These are phyloP conservation scores for Hippoglossus stenolepis DNA, from an alignment of 2,113 vertebrate genomes.

Conservation along the genomic window DNA sequence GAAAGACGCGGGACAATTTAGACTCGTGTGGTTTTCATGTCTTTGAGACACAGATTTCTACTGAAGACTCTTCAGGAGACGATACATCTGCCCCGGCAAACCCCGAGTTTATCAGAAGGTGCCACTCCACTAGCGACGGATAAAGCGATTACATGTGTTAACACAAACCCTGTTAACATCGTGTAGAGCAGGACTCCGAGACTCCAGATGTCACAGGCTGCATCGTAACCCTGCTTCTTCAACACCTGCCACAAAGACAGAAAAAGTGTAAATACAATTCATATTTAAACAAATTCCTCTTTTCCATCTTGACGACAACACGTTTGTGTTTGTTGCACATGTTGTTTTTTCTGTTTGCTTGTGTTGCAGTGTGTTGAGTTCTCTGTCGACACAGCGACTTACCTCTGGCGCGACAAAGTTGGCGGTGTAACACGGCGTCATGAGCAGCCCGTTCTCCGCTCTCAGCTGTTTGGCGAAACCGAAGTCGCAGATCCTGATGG, in stretches of 20 bases:
- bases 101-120: no score
- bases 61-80: no score
- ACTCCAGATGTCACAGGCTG: constrained; percentile 87
- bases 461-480: constrained; percentile 96
- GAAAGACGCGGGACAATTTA: background rate
- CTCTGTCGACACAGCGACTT: constrained; percentile 5
- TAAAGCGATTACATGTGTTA: no score
- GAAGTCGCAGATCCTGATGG: constrained; percentile 96
- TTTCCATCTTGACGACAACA: no score
- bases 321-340: no score
- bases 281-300: background rate
- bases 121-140: no score
- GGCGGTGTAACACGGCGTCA: constrained; percentile 97
- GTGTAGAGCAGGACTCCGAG: constrained; percentile 85
- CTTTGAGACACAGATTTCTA: background rate
- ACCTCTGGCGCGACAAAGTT: constrained; percentile 99
- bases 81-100: no score
- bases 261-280: no score
- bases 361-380: no score
- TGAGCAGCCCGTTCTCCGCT: constrained; percentile 95
- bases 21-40: background rate
- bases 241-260: constrained; percentile 71
- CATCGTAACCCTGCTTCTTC: constrained; percentile 85
- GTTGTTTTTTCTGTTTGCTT: no score
- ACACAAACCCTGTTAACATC: constrained; percentile 81